Percentiles rank a stretch among this genome's conserved stretches.
phyloP scores from a whole-genome alignment of 1,140 invertebrate genomes.

The Cotesia glomerata region DNA sequence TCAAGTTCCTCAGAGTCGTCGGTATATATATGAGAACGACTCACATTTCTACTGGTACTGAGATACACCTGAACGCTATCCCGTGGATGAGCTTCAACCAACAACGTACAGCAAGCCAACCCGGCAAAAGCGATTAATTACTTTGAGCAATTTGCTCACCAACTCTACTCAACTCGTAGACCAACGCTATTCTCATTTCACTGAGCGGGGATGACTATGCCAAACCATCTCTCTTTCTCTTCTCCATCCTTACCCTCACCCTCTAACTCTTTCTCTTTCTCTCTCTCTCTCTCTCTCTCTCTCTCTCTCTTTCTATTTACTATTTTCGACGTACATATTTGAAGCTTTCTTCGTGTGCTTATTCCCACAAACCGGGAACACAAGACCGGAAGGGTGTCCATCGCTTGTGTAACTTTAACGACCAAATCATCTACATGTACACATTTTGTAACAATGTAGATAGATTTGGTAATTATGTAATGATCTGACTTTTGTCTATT shows the following conservation, averaged over 20 bases:
- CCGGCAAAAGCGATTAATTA: conserved; percentile 62
- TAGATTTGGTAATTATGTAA: conserved; percentile 4
- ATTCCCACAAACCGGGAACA: conserved; percentile 14
- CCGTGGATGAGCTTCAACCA: conserved; percentile 53
- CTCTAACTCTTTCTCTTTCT: conserved; percentile 10
- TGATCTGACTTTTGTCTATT: no score
- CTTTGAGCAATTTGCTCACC: conserved; percentile 62
- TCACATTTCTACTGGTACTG: conserved; percentile 11
- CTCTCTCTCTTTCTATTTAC: background rate
- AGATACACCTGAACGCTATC: conserved; percentile 48
- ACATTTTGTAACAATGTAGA: conserved; percentile 29
- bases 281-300: background rate
- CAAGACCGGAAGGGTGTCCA: conserved; percentile 35
- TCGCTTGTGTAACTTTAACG: conserved; percentile 29
- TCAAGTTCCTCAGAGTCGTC: conserved; percentile 25
- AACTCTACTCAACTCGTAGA: conserved; percentile 60
- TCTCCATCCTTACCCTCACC: background rate
- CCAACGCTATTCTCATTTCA: conserved; percentile 62
- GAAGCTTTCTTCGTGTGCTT: conserved; percentile 11
- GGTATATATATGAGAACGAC: conserved; percentile 1
- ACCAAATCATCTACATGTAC: conserved; percentile 17
- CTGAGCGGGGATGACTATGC: conserved; percentile 31
- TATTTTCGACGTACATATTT: background rate
- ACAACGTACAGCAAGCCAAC: conserved; percentile 52
- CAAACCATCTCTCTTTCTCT: conserved; percentile 10